Conservation (phyloP, 2,797 vertebrate species). For the Brachyrhaphis roseni region DNA sequence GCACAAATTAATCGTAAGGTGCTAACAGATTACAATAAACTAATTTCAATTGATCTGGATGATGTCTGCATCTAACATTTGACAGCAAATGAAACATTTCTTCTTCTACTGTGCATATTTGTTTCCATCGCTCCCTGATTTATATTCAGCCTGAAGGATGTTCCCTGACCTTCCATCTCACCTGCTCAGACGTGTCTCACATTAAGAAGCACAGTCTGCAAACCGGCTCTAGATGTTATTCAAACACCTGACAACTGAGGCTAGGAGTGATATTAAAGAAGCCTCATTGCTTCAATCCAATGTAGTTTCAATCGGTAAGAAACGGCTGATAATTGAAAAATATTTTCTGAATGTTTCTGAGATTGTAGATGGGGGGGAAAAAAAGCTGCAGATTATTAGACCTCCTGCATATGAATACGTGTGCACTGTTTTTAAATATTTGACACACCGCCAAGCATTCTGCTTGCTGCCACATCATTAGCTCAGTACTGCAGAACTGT, state of each 20-base stretch:
- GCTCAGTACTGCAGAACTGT: neutral
- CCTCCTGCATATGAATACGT: neutral
- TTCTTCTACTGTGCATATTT: neutral
- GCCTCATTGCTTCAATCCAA: neutral
- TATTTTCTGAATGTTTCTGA: neutral
- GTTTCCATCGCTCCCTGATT: neutral
- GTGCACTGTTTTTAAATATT: neutral
- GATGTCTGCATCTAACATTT: neutral
- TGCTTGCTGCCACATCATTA: constrained; percentile 12
- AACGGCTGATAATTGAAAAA: neutral
- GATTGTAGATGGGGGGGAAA: neutral
- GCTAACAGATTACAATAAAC: neutral
- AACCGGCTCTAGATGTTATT: neutral
- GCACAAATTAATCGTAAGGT: neutral
- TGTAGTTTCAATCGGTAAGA: neutral
- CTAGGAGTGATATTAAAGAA: neutral
- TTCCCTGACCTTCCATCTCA: constrained; percentile 2
- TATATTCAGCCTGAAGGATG: neutral
- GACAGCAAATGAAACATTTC: neutral
- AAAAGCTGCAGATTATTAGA: neutral
- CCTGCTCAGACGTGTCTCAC: constrained; percentile 3
- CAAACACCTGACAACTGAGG: neutral
- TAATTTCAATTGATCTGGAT: neutral
- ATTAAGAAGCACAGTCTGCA: neutral
- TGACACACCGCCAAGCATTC: neutral